Evolutionary conservation across 2,797 vertebrate species (phyloP).

Genomic region (Brachymystax lenok): DNA sequence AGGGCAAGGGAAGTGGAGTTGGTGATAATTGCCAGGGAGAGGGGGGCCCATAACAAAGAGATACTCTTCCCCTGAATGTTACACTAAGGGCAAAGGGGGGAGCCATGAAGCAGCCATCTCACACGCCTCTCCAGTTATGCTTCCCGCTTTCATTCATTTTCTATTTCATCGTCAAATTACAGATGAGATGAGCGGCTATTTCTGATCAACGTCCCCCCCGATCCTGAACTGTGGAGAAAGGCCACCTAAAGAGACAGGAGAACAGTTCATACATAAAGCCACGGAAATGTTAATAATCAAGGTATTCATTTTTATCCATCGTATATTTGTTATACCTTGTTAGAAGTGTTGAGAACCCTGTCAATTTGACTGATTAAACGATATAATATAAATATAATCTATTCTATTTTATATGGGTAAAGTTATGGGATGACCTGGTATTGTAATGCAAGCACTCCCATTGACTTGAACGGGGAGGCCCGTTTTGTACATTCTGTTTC

Average conservation of each 20-base stretch:
- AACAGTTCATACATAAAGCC: background rate
- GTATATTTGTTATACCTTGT: background rate
- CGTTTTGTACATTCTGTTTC: too few species aligned
- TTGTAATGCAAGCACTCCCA: too few species aligned
- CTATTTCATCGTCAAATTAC: conserved; percentile 75
- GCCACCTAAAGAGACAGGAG: background rate
- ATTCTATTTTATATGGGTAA: too few species aligned
- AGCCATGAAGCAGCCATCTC: conserved; percentile 67
- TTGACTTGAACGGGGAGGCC: too few species aligned
- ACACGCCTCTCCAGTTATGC: conserved; percentile 67
- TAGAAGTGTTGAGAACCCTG: background rate
- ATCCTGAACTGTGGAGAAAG: conserved; percentile 59
- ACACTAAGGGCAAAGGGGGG: conserved; percentile 77
- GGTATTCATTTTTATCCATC: background rate
- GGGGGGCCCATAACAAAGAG: conserved; percentile 76
- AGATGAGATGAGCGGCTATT: conserved; percentile 67
- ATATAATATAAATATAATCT: too few species aligned
- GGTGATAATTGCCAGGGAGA: conserved; percentile 81
- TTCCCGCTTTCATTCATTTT: conserved; percentile 58
- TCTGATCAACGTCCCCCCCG: conserved; percentile 61
- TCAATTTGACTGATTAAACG: too few species aligned
- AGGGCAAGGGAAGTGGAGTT: conserved; percentile 81
- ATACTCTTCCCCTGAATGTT: conserved; percentile 80
- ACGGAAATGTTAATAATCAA: background rate
- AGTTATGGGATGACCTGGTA: background rate